Evolutionary conservation across 2,797 vertebrate species (phyloP).

Genomic region (Morelia viridis): DNA sequence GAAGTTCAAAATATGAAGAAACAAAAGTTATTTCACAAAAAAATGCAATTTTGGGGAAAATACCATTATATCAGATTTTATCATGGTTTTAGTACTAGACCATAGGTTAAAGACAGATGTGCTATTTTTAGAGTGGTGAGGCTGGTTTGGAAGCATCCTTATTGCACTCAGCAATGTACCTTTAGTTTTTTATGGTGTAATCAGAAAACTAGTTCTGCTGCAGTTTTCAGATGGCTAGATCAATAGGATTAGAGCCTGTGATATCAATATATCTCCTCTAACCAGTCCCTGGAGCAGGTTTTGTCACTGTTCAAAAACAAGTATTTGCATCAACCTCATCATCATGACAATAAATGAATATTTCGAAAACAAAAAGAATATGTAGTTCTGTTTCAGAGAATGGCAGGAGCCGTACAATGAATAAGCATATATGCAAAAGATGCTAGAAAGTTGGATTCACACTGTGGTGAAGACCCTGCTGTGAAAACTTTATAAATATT

Average conservation of each 20-base stretch:
- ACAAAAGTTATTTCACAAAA: background rate
- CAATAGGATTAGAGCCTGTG: background rate
- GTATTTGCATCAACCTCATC: background rate
- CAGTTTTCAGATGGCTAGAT: background rate
- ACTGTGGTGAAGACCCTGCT: background rate
- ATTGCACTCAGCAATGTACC: background rate
- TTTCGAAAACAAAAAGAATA: background rate
- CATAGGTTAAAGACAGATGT: background rate
- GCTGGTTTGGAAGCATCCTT: background rate
- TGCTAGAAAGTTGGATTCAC: background rate
- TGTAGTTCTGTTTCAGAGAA: background rate
- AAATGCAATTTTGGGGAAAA: background rate
- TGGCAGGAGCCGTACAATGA: background rate
- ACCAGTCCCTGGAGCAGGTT: background rate
- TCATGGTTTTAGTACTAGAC: background rate
- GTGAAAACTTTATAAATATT: conserved; percentile 7
- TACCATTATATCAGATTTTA: background rate
- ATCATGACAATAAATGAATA: background rate
- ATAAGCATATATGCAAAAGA: background rate
- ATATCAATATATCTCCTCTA: background rate
- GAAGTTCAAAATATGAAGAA: background rate
- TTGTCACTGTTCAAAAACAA: background rate
- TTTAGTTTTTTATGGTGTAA: background rate
- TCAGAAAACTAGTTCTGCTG: background rate
- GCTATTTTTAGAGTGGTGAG: background rate